Percentiles rank a stretch among this genome's conserved stretches.
These are phyloP conservation scores for Vulpes lagopus DNA, from an alignment of 2,113 vertebrate genomes.

Conservation along the genomic window DNA sequence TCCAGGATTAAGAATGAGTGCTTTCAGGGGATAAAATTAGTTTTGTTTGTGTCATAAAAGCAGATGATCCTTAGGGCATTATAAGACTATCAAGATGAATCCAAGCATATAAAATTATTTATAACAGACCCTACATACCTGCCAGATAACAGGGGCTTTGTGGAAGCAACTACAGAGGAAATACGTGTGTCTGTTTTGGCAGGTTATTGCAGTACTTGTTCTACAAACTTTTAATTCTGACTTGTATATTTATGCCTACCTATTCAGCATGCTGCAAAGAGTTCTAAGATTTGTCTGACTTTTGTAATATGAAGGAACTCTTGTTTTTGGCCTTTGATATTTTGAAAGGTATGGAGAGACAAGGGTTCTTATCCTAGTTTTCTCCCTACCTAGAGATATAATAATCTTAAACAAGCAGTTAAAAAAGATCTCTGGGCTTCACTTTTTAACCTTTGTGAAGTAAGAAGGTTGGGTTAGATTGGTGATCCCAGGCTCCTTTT, in stretches of 20 bases:
- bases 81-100: conserved; percentile 13
- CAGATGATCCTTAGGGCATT: not conserved
- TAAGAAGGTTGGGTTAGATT: not conserved
- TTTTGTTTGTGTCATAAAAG: not conserved
- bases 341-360: conserved; percentile 12
- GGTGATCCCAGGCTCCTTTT: not conserved
- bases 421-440: not conserved
- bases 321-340: not conserved
- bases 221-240: not conserved
- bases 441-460: not conserved
- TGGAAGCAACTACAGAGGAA: not conserved
- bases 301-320: conserved; percentile 26
- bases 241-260: not conserved
- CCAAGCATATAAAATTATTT: not conserved
- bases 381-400: not conserved
- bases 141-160: not conserved
- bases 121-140: not conserved
- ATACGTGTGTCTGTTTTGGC: not conserved
- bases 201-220: not conserved
- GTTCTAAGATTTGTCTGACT: not conserved
- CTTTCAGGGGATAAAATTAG: not conserved
- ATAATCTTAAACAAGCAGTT: not conserved
- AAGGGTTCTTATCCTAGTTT: not conserved
- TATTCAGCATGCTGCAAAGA: not conserved
- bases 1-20: not conserved